Percentiles rank a stretch among this genome's conserved stretches.
Evolutionary conservation across 2,888 invertebrate genomes (phyloP).

Genomic region (Phyllotreta cruciferae): DNA sequence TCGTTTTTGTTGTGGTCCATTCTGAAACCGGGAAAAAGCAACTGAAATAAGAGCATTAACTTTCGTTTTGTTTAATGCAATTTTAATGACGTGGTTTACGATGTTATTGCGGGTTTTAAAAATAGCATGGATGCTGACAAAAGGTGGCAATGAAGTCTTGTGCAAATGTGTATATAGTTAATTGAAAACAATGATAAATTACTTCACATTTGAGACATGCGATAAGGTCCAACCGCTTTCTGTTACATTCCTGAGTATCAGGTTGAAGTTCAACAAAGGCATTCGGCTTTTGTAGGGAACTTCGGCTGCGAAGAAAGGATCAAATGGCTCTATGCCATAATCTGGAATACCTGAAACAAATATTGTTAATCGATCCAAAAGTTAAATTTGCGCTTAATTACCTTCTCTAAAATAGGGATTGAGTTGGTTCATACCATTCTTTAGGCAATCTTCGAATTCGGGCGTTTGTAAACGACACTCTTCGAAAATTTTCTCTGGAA

Average conservation of each 20-base stretch:
- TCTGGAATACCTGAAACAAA: conserved; percentile 70
- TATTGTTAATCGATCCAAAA: background rate
- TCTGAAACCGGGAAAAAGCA: conserved; percentile 58
- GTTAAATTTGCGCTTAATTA: conserved; percentile 51
- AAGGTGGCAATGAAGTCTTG: background rate
- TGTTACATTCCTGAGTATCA: conserved; percentile 75
- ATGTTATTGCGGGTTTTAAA: background rate
- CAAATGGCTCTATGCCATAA: conserved; percentile 76
- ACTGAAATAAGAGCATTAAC: background rate
- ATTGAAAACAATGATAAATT: conserved; percentile 48
- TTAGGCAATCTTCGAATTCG: conserved; percentile 76
- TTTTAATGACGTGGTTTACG: background rate
- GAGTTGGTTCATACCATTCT: conserved; percentile 74
- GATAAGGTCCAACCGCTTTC: conserved; percentile 81
- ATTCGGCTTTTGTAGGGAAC: conserved; percentile 70
- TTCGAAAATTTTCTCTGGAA: conserved; percentile 59
- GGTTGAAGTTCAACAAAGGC: conserved; percentile 71
- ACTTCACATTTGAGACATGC: conserved; percentile 79
- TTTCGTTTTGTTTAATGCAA: too few relatives aligned
- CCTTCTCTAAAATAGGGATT: conserved; percentile 76
- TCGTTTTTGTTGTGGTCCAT: conserved; percentile 70
- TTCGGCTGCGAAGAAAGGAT: conserved; percentile 77
- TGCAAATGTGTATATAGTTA: background rate
- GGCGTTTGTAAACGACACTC: conserved; percentile 68
- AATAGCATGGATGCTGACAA: background rate